phyloP scores from a whole-genome alignment of 2,113 vertebrate species.

The Neodontobutis hainanensis region DNA sequence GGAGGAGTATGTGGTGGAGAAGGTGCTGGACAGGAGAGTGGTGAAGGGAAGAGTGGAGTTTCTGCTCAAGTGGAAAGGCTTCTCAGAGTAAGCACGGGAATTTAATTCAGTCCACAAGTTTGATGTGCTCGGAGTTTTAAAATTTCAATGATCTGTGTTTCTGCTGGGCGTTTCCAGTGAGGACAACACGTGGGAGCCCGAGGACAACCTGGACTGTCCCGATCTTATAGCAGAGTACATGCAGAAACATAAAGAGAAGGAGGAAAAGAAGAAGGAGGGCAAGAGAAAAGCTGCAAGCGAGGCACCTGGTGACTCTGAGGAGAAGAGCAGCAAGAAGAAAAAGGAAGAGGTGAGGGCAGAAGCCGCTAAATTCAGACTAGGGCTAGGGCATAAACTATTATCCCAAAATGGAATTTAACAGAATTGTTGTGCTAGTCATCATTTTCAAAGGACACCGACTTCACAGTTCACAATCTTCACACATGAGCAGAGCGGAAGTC shows the following conservation, averaged over 20 bases:
- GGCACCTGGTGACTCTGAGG: conserved; percentile 84
- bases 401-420: too few relatives aligned
- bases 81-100: conserved; percentile 88
- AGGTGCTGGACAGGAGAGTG: conserved; percentile 91
- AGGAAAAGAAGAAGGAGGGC: conserved; percentile 83
- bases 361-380: too few relatives aligned
- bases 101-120: not conserved
- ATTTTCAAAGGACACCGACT: too few relatives aligned
- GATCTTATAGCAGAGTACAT: conserved; percentile 96
- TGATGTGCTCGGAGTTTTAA: too few relatives aligned
- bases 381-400: too few relatives aligned
- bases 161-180: conserved; percentile 77
- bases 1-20: conserved; percentile 98
- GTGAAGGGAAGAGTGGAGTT: conserved; percentile 94
- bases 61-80: conserved; percentile 97
- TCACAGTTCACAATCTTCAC: too few relatives aligned
- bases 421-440: too few relatives aligned
- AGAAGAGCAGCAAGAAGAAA: conserved; percentile 93
- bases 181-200: conserved; percentile 98
- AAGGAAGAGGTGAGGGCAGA: conserved; percentile 89
- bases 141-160: not conserved
- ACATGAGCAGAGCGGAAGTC: too few relatives aligned
- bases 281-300: conserved; percentile 88
- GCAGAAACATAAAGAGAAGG: conserved; percentile 86
- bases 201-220: conserved; percentile 96